Base-by-base conservation (phyloP, 2,113 vertebrate genomes). In the Ageneiosus marmoratus region DNA sequence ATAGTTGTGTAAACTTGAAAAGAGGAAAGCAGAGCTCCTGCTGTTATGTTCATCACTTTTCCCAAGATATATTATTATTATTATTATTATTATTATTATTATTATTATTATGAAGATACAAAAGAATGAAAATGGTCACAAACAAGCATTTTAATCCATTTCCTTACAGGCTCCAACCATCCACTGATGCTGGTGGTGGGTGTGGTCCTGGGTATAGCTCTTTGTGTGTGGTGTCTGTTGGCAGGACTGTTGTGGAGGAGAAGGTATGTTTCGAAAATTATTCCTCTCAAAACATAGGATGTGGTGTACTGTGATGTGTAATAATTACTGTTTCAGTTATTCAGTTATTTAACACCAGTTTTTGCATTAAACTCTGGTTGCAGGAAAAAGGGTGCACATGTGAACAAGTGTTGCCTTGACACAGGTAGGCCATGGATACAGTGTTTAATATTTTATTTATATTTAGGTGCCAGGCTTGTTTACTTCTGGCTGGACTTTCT, bases 201-300 rank as follows among this genome's bases (percentile, higher is more conserved):
- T 0, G 92, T 95, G 83, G 92, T 93, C 1, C 88, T 95, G 58
- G 93, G 92, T 0, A 86, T 95, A 51, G 85, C 95, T 15, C 92
- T 93, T 79, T 95, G 94, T 69, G 89, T 90, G 41, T 86, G 92
- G 22, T 92, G 94, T 88, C 90, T 96, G 84, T 62, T 96, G 88
- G 92, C 86, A 73, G 94, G 94, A 73, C 86, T 96, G 83, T 94
- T 93, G 88, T 91, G 76, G 91, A 94, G 91, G 85, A 94, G 91
- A 91, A 96, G 95, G 96, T 96, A 92, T 13, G 22, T 29, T 29
- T 62, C 60, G 12, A 58, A 37, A 62, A 24, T 55, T 34, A 2
- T 32, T 69, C 9, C 10, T 50, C 9, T 78, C 13, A 44, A 3
- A 10, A 51, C 27, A 32, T 48, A 55, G n/a, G 15, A 18, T 32